Base-by-base conservation (phyloP, 1,140 invertebrate genomes). In the Drosophila sulfurigaster region DNA sequence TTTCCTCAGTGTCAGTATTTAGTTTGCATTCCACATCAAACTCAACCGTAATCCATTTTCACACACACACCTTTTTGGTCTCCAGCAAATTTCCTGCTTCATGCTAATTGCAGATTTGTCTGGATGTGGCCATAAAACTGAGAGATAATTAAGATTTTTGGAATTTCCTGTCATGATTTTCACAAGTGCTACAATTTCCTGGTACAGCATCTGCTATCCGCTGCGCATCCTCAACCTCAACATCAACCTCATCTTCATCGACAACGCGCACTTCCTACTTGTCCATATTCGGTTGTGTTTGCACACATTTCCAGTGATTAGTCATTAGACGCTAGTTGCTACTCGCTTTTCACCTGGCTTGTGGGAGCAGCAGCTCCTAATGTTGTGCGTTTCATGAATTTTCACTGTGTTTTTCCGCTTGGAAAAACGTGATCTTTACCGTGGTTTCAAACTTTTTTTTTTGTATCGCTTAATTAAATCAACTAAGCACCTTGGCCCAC, bases 401-500 rank as follows among this genome's bases (percentile, higher is more conserved):
- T 87, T 73, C 79, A 57, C 66, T 70, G 70, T 56, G 70, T 56
- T 88, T 88, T 83, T 81, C 80, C 80, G 81, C 80, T 75, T 59
- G 57, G 66, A 67, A 87, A 25, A 80, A 87, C 83, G 85, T 87
- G 83, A 87, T 85, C 67, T 56, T 35, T 54, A 46, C 20, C 52
- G 48, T 35, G 74, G 63, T 54, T 64, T 48, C 32, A 67, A 49
- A 71, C 45, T 25, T 25, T 25, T 25, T 0, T 20, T 38, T 25
- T 74, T 66, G 56, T 66, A 52, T 52, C 85, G 83, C 85, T 58
- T 88, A 83, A 87, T 87, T 87, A 89, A 87, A 75, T 75, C 80
- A 75, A 59, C 85, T 89, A 89, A 87, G 83, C 85, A 87, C 85
- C 83, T 87, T 88, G 83, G 83, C 83, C 83, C 71, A 85, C 79